Conservation (phyloP, 1,140 invertebrate genomes). For the Drosophila aff. region DNA sequence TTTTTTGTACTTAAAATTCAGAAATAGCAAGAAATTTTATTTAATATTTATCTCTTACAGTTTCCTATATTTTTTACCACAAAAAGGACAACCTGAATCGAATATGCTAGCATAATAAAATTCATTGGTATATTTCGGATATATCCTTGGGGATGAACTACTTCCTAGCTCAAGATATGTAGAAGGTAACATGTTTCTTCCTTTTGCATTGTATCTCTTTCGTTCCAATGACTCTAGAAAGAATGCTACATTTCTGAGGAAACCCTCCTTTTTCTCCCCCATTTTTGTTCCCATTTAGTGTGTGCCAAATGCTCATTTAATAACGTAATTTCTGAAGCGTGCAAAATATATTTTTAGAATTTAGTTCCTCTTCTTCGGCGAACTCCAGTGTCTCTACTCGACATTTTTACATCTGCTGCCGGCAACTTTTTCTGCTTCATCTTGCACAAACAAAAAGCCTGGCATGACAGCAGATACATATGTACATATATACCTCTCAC, state of each 20-base stretch:
- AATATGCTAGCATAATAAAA: constrained; percentile 3
- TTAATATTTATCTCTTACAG: background rate
- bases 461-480: constrained; percentile 27
- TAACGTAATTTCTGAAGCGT: constrained; percentile 84
- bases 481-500: constrained; percentile 2
- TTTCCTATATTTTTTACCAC: background rate
- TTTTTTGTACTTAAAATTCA: background rate
- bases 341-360: constrained; percentile 82
- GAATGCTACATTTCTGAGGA: constrained; percentile 16
- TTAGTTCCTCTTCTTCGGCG: constrained; percentile 53
- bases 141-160: constrained; percentile 52
- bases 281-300: constrained; percentile 62
- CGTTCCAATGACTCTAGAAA: background rate
- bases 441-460: constrained; percentile 61
- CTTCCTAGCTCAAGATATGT: constrained; percentile 58
- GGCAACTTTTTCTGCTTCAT: constrained; percentile 75
- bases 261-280: background rate
- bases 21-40: background rate
- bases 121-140: background rate
- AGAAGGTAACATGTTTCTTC: background rate
- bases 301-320: constrained; percentile 84
- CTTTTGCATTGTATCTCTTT: constrained; percentile 36
- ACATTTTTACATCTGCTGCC: constrained; percentile 34
- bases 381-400: constrained; percentile 34
- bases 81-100: background rate